These are phyloP conservation scores for Hozukius guyotensis DNA, from an alignment of 2,797 vertebrate species.

Conservation along the genomic window DNA sequence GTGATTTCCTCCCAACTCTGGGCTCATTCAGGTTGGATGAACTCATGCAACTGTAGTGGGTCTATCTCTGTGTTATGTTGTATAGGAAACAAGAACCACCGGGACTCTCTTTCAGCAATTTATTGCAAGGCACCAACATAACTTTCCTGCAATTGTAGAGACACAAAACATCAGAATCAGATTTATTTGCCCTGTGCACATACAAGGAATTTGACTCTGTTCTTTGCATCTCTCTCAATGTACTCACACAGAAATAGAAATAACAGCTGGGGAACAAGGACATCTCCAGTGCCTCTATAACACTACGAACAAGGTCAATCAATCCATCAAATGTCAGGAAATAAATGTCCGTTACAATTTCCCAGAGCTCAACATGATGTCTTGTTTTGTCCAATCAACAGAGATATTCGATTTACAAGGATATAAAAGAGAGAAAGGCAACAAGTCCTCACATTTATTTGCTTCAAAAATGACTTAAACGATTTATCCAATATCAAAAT, in stretches of 20 bases:
- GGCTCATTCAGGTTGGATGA: neutral
- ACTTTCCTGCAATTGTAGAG: neutral
- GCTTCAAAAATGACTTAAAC: neutral
- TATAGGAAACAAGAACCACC: neutral
- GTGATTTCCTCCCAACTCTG: neutral
- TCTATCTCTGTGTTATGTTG: neutral
- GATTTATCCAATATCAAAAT: neutral
- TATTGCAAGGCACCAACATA: neutral
- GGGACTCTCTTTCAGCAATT: neutral
- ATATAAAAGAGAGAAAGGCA: neutral
- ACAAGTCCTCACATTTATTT: neutral
- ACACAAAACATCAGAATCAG: neutral
- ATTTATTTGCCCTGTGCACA: too few species aligned
- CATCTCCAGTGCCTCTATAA: neutral
- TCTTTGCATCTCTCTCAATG: too few species aligned
- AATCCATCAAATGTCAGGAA: neutral
- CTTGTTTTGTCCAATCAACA: neutral
- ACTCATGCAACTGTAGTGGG: neutral
- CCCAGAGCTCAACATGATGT: neutral
- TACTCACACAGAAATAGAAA: too few species aligned
- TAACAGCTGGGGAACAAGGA: too few species aligned
- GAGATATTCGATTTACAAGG: accelerated
- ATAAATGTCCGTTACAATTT: neutral
- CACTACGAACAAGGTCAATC: neutral
- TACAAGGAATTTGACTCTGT: too few species aligned